Base-by-base conservation (phyloP, 2,888 invertebrate species). In the Crocallis elinguaria region DNA sequence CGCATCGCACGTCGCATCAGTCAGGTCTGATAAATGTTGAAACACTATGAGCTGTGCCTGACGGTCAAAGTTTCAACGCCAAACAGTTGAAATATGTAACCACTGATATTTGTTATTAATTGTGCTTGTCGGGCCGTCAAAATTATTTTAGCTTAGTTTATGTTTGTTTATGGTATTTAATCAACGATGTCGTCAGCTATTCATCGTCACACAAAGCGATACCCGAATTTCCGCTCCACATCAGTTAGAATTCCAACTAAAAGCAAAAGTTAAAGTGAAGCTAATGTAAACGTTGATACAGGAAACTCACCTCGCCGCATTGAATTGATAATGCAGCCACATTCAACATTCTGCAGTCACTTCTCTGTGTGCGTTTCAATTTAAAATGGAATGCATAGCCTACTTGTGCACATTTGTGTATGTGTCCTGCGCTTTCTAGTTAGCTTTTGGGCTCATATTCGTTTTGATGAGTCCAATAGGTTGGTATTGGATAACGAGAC, bases 221-320 rank as follows among this genome's bases (percentile, higher is more conserved):
- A 29, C 42, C 45, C 23, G 11, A n/a, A 57, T 39, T 52, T 45
- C 17, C 14, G 14, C 36, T 23, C 36, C 41, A 19, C 44, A 36
- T 39, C 36, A 48, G 38, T 36, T 37, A 7, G 30, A 11, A 23
- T 44, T 54, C 59, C 32, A 36, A 32, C 65, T 66, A 71, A 70
- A 72, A 74, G 71, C 77, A 75, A 75, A 79, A 79, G 77, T 79
- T 77, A 64, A 67, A 66, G 67, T 63, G 62, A 62, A 69, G 68
- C 69, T 73, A 74, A 79, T 70, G 74, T 70, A 77, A 78, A 79
- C 77, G 75, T 78, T 79, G 75, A 75, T 74, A 73, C 69, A 68
- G 75, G 62, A 78, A 53, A 79, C 75, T 68, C 71, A 77, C 70
- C 75, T 72, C 62, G 54, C 59, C 64, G 60, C 58, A 66, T 67